Evolutionary conservation across 2,113 vertebrate species (phyloP).

Genomic region (Candoia aspera): DNA sequence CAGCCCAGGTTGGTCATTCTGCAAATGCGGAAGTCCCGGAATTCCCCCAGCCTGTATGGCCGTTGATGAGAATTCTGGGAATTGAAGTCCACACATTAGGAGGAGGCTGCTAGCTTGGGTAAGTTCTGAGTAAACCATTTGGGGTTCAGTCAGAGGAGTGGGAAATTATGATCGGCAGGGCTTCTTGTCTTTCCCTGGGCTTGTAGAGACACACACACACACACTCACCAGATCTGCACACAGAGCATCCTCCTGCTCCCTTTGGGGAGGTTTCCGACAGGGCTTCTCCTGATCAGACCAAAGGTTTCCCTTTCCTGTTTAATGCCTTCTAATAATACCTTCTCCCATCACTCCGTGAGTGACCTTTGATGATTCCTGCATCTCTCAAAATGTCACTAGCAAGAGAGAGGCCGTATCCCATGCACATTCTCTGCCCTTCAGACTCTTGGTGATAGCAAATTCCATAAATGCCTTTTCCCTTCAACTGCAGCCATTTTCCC

Average conservation of each 20-base stretch:
- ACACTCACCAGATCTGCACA: not conserved
- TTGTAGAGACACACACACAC: not conserved
- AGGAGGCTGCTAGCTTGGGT: not conserved
- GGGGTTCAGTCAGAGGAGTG: not conserved
- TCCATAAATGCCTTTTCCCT: slow-evolving; percentile 61
- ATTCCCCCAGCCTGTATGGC: too few species aligned
- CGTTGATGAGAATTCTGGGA: not conserved
- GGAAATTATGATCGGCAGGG: not conserved
- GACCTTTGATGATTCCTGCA: slow-evolving; percentile 67
- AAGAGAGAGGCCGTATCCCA: slow-evolving; percentile 50
- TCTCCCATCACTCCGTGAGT: slow-evolving; percentile 41
- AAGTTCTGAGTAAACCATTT: not conserved
- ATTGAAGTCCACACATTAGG: not conserved
- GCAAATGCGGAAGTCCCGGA: too few species aligned
- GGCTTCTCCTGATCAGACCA: too few species aligned
- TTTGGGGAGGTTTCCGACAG: too few species aligned
- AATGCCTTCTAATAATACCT: slow-evolving; percentile 36
- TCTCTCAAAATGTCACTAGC: slow-evolving; percentile 60
- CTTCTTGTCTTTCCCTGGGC: not conserved
- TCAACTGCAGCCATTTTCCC: slow-evolving; percentile 66
- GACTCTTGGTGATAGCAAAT: slow-evolving; percentile 66
- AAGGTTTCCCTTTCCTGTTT: too few species aligned
- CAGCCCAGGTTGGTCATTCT: too few species aligned
- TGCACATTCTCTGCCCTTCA: slow-evolving; percentile 57
- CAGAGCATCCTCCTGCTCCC: not conserved